Conservation (phyloP, 2,888 invertebrate genomes). For the Galerucella nymphaeae region DNA sequence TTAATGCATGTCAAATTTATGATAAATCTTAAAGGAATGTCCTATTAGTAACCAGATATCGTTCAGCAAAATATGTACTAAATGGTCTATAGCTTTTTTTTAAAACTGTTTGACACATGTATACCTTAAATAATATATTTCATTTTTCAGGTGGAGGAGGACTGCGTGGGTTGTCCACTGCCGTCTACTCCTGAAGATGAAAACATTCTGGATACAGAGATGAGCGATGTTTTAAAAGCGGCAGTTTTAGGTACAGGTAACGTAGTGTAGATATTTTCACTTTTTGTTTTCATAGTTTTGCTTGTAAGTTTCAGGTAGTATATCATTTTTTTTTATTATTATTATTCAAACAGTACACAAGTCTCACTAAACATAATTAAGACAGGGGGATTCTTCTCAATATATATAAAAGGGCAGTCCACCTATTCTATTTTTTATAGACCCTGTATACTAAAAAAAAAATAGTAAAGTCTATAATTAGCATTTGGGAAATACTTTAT, state of each 20-base stretch:
- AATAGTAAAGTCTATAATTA: no score
- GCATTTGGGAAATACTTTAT: no score
- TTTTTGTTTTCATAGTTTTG: constrained; percentile 35
- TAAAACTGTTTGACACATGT: no score
- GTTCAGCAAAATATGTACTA: no score
- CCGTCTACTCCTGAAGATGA: constrained; percentile 90
- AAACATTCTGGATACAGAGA: constrained; percentile 84
- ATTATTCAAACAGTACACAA: not conserved
- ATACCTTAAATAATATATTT: not conserved
- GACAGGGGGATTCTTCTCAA: no score
- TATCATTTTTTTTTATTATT: constrained; percentile 31
- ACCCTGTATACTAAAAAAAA: no score
- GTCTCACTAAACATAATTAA: not conserved
- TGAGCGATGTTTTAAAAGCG: constrained; percentile 87
- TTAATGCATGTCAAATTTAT: no score
- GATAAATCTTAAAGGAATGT: no score
- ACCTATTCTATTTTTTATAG: no score
- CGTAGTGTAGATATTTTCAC: constrained; percentile 51
- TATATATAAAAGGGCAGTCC: no score
- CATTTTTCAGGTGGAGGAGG: constrained; percentile 69
- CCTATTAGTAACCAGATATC: no score
- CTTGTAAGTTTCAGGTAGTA: constrained; percentile 34
- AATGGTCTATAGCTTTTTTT: no score
- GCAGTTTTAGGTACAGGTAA: constrained; percentile 74
- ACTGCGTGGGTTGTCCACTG: constrained; percentile 84